Percentiles rank a stretch among this genome's conserved stretches.
Conservation (phyloP, 2,888 invertebrate genomes). For the Tiliacea citrago region DNA sequence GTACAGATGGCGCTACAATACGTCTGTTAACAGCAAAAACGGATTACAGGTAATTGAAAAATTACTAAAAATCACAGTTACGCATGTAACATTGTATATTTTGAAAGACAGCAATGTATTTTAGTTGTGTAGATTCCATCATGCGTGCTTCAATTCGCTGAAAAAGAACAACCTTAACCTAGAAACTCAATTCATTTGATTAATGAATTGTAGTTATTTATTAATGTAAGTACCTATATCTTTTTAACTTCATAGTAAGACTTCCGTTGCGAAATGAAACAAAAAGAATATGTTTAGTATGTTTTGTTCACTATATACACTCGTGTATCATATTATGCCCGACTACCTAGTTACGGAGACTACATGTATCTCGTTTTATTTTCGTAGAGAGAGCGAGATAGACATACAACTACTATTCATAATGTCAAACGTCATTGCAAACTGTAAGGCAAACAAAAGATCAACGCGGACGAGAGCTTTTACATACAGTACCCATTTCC, state of each 20-base stretch:
- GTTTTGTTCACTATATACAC: conserved; percentile 40
- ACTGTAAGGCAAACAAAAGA: conserved; percentile 67
- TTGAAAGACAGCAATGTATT: not conserved
- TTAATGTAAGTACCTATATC: too few species aligned
- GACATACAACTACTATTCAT: conserved; percentile 62
- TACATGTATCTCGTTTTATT: conserved; percentile 63
- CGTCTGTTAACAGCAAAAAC: conserved; percentile 26
- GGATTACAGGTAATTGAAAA: not conserved
- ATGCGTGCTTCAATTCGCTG: not conserved
- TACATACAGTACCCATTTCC: conserved; percentile 68
- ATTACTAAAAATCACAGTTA: not conserved
- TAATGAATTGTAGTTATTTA: not conserved
- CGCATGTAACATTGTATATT: not conserved
- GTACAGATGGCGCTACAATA: conserved; percentile 60
- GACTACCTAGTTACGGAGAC: conserved; percentile 50
- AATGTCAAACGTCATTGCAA: conserved; percentile 70
- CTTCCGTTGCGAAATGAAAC: conserved; percentile 4
- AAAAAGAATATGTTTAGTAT: conserved; percentile 19
- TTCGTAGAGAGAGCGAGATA: conserved; percentile 61
- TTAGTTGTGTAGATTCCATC: not conserved
- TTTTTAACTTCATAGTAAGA: not conserved
- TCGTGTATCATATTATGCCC: conserved; percentile 42
- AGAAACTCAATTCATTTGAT: conserved; percentile 3
- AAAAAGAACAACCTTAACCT: not conserved
- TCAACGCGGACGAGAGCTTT: conserved; percentile 65